A percentile compares a stretch with the other conserved stretches of the same genome.
phyloP scores from a whole-genome alignment of 2,888 invertebrate genomes.

The Synanthedon vespiformis region DNA sequence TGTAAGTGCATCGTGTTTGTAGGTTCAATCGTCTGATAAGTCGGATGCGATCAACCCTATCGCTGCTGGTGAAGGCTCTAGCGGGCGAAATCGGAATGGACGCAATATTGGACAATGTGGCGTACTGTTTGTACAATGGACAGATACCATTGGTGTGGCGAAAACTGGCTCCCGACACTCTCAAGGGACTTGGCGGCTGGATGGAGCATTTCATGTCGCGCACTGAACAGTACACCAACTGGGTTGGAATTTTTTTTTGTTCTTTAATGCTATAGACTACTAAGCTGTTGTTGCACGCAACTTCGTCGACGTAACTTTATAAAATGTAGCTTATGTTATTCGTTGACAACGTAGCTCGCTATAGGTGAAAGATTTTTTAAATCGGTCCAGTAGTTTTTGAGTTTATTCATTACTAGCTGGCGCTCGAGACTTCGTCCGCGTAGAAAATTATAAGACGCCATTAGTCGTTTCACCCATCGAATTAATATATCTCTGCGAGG shows the following conservation, averaged over 20 bases:
- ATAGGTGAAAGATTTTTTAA: too few relatives aligned
- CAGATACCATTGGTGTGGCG: slow-evolving; percentile 86
- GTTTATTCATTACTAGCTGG: too few relatives aligned
- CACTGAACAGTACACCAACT: slow-evolving; percentile 78
- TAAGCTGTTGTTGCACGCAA: too few relatives aligned
- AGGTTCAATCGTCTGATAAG: slow-evolving; percentile 82
- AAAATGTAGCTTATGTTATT: too few relatives aligned
- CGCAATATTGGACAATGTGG: slow-evolving; percentile 83
- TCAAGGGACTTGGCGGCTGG: slow-evolving; percentile 89
- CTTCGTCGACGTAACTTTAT: too few relatives aligned
- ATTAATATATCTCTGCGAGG: too few relatives aligned
- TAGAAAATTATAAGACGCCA: too few relatives aligned
- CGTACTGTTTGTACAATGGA: slow-evolving; percentile 86
- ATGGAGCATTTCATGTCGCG: slow-evolving; percentile 85
- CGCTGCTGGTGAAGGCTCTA: slow-evolving; percentile 82
- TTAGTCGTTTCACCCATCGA: too few relatives aligned
- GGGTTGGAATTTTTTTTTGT: slow-evolving; percentile 63
- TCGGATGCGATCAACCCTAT: slow-evolving; percentile 77
- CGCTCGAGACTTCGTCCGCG: too few relatives aligned
- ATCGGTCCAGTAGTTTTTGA: too few relatives aligned
- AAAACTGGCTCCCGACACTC: slow-evolving; percentile 83
- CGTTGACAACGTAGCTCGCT: too few relatives aligned
- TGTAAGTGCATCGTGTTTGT: slow-evolving; percentile 1
- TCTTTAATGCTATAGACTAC: too few relatives aligned
- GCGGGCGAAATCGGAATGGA: slow-evolving; percentile 96